Evolutionary conservation across 2,113 vertebrate species (phyloP).

Genomic region (Poicephalus meyeri): DNA sequence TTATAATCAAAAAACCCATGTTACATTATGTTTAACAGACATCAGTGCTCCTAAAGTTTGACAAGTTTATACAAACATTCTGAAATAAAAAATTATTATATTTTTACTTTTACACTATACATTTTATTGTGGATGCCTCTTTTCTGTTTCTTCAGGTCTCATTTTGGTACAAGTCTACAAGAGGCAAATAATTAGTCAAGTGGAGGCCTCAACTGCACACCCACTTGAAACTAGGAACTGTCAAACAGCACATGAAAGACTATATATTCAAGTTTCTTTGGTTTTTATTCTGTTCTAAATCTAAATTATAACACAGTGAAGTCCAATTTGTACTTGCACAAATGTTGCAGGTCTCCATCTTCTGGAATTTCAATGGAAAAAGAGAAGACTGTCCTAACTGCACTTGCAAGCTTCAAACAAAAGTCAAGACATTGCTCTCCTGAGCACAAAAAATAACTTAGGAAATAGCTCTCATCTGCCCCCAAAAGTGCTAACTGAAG

Average conservation of each 20-base stretch:
- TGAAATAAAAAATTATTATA: background rate
- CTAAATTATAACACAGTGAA: background rate
- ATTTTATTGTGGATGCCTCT: background rate
- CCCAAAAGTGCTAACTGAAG: background rate
- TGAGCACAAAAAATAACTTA: background rate
- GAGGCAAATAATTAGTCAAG: background rate
- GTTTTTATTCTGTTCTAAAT: background rate
- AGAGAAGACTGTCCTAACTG: background rate
- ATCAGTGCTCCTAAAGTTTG: background rate
- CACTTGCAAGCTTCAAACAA: background rate
- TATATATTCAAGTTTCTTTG: background rate
- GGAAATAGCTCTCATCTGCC: background rate
- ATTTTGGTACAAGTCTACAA: background rate
- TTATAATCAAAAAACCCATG: background rate
- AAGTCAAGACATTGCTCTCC: background rate
- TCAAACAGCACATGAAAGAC: background rate
- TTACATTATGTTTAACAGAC: background rate
- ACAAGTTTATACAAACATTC: background rate
- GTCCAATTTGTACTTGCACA: background rate
- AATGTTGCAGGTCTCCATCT: background rate
- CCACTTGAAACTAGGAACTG: background rate
- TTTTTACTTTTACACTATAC: background rate
- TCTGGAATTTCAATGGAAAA: background rate
- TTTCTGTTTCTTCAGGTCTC: background rate
- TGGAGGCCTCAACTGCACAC: background rate